phyloP scores from a whole-genome alignment of 2,797 vertebrate species.

The Morus bassanus region DNA sequence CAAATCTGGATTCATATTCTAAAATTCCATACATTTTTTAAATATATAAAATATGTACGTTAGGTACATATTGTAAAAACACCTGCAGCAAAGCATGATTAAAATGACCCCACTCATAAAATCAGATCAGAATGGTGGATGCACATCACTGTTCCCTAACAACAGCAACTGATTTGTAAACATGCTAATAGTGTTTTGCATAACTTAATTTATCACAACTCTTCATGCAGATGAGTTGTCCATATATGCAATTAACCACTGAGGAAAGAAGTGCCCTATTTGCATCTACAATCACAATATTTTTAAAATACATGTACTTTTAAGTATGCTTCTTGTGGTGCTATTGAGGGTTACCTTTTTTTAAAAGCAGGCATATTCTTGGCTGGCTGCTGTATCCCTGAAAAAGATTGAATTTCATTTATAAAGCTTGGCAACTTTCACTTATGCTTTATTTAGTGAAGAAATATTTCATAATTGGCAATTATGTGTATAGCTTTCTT shows the following conservation, averaged over 20 bases:
- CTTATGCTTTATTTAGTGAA: neutral
- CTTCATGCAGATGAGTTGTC: slow-evolving; percentile 12
- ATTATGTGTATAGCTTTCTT: neutral
- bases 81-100: neutral
- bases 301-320: neutral
- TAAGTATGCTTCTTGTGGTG: neutral
- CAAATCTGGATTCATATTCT: neutral
- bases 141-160: neutral
- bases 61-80: neutral
- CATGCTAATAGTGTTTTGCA: neutral
- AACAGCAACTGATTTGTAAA: slow-evolving; percentile 33
- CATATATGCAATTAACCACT: neutral
- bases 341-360: neutral
- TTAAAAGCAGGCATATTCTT: neutral
- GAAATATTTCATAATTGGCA: neutral
- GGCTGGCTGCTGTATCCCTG: neutral
- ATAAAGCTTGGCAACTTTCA: neutral
- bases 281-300: slow-evolving; percentile 13
- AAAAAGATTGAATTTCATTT: neutral
- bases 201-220: slow-evolving; percentile 13
- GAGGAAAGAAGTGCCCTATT: slow-evolving; percentile 7
- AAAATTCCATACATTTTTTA: neutral
- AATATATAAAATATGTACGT: neutral
- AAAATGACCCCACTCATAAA: neutral
- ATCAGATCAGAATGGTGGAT: neutral